Conservation (phyloP, 2,797 vertebrate genomes). For the Rallus crepitans region DNA sequence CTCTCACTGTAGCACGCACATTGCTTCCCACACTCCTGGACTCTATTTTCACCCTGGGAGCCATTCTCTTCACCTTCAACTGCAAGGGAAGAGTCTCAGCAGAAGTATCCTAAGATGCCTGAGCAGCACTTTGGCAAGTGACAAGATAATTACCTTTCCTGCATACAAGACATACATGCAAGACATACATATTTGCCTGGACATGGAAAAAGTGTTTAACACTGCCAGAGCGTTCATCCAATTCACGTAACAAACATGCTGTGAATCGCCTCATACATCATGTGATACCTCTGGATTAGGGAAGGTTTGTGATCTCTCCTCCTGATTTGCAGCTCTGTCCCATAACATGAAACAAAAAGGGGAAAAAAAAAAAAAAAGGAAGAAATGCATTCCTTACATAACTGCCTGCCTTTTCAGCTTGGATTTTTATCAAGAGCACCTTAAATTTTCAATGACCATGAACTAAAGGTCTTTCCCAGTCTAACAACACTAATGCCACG, state of each 20-base stretch:
- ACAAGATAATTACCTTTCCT: neutral
- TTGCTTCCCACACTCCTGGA: neutral
- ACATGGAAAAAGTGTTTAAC: accelerated
- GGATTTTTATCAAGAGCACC: neutral
- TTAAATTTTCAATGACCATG: neutral
- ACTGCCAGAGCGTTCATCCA: accelerated
- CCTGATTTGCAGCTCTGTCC: neutral
- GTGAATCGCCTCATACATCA: neutral
- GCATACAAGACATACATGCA: accelerated
- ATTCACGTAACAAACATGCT: accelerated
- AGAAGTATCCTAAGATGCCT: neutral
- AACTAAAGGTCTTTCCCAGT: neutral
- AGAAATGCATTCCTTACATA: neutral
- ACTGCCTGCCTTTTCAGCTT: neutral
- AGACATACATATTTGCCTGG: accelerated
- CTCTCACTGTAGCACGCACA: accelerated
- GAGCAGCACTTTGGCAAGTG: neutral
- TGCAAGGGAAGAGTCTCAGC: neutral
- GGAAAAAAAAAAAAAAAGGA: neutral
- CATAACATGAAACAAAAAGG: neutral
- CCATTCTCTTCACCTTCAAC: neutral
- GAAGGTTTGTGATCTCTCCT: neutral
- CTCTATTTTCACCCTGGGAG: neutral
- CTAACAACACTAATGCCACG: neutral
- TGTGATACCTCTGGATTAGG: neutral